Conservation (phyloP, 1,140 invertebrate species). For the Plectus sambesii region DNA sequence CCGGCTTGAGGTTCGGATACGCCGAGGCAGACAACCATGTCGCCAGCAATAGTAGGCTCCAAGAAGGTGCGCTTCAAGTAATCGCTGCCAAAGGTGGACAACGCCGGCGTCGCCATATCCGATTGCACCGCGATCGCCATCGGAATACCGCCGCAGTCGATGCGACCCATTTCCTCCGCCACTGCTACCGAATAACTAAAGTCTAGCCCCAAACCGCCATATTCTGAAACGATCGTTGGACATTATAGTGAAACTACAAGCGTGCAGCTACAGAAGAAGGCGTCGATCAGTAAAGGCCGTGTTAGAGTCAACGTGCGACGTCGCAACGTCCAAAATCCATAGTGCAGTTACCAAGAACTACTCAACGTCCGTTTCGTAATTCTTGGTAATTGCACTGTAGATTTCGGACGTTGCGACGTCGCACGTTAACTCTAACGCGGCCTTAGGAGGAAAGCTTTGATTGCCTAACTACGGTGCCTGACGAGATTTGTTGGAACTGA, state of each 20-base stretch:
- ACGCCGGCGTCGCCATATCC: slow-evolving; percentile 34
- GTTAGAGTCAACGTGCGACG: no score
- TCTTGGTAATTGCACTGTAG: no score
- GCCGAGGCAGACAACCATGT: slow-evolving; percentile 53
- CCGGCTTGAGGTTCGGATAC: slow-evolving; percentile 54
- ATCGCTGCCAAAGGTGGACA: slow-evolving; percentile 53
- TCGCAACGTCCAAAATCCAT: no score
- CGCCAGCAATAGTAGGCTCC: slow-evolving; percentile 53
- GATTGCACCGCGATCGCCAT: slow-evolving; percentile 53
- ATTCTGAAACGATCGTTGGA: no score
- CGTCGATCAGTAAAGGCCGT: no score
- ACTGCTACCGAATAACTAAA: slow-evolving; percentile 54
- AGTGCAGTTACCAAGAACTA: no score
- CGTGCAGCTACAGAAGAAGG: background rate
- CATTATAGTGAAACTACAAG: slow-evolving; percentile 9
- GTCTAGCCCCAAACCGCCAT: slow-evolving; percentile 55
- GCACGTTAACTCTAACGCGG: no score
- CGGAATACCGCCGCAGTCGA: slow-evolving; percentile 53
- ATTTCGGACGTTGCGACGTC: no score
- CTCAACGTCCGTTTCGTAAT: no score
- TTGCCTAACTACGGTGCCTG: no score
- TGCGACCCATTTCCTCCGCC: slow-evolving; percentile 52
- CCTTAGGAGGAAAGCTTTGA: no score
- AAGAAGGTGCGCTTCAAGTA: slow-evolving; percentile 54
- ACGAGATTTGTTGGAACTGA: no score